Percentiles rank a stretch among this genome's conserved stretches.
Evolutionary conservation across 2,888 invertebrate species (phyloP).

Genomic region (Hemistola chrysoprasaria): DNA sequence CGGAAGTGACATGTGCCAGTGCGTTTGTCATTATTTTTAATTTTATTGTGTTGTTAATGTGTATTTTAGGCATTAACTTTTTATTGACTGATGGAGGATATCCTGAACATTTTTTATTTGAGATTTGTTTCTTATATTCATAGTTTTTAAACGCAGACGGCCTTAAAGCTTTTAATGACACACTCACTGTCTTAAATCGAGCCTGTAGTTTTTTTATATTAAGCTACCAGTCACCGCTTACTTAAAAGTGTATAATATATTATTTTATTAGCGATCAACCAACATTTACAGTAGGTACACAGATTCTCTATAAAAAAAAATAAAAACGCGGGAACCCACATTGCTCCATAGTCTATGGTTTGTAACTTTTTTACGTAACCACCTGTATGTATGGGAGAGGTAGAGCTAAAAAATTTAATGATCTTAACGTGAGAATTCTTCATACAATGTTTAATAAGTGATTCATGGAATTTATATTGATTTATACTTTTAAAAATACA

Average conservation of each 20-base stretch:
- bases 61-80: constrained; percentile 24
- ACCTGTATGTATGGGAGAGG: constrained; percentile 63
- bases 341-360: constrained; percentile 45
- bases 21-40: constrained; percentile 70
- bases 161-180: too few relatives aligned
- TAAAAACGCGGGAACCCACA: constrained; percentile 57
- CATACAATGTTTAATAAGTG: neutral
- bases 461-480: constrained; percentile 7
- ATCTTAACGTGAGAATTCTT: constrained; percentile 58
- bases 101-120: constrained; percentile 19
- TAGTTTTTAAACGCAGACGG: too few relatives aligned
- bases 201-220: too few relatives aligned
- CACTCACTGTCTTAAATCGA: too few relatives aligned
- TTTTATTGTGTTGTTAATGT: constrained; percentile 51
- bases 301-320: constrained; percentile 25
- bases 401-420: constrained; percentile 53
- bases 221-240: too few relatives aligned
- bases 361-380: constrained; percentile 49
- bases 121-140: neutral
- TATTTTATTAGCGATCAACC: too few relatives aligned
- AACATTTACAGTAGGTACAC: constrained; percentile 1
- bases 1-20: constrained; percentile 78
- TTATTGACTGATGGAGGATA: constrained; percentile 25
- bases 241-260: too few relatives aligned
- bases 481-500: too few relatives aligned